Evolutionary conservation across 2,888 invertebrate genomes (phyloP).

Genomic region (Agrenia bidenticulata): DNA sequence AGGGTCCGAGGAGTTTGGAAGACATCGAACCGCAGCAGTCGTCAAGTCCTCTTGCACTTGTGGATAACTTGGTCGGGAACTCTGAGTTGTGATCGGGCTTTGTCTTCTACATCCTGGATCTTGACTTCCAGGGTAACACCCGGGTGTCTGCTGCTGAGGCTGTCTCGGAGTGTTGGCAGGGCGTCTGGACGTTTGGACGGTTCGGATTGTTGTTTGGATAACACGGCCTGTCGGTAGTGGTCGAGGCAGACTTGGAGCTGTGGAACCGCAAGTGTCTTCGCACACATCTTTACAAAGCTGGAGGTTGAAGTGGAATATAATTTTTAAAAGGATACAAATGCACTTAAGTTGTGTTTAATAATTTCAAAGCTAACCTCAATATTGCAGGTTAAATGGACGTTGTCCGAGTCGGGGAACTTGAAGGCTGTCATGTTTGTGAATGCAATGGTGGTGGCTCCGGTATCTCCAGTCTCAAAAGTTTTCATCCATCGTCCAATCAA

Average conservation of each 20-base stretch:
- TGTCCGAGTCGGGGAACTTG: slow-evolving; percentile 71
- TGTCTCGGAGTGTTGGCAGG: slow-evolving; percentile 20
- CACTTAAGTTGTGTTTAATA: no score
- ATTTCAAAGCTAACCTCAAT: slow-evolving; percentile 63
- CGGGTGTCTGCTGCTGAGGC: slow-evolving; percentile 18
- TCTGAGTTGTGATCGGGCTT: slow-evolving; percentile 7
- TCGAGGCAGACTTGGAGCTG: slow-evolving; percentile 9
- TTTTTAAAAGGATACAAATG: no score
- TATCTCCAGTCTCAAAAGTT: slow-evolving; percentile 62
- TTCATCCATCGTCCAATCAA: slow-evolving; percentile 68
- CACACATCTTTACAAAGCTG: slow-evolving; percentile 49
- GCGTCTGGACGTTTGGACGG: neutral
- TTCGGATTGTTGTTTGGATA: slow-evolving; percentile 2
- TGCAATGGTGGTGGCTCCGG: slow-evolving; percentile 66
- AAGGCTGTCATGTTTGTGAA: slow-evolving; percentile 71
- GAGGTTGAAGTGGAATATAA: neutral
- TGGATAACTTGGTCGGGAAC: slow-evolving; percentile 2
- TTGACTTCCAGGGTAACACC: slow-evolving; percentile 31
- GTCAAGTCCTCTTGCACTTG: no score
- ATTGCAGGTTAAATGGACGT: slow-evolving; percentile 72
- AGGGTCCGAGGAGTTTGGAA: slow-evolving; percentile 22
- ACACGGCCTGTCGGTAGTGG: slow-evolving; percentile 11
- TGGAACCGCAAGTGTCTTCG: slow-evolving; percentile 35
- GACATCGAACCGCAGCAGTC: slow-evolving; percentile 22
- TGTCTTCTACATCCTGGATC: slow-evolving; percentile 23